These are phyloP conservation scores for Drosophila parabipectinata DNA, from an alignment of 1,140 invertebrate species.

Conservation along the genomic window DNA sequence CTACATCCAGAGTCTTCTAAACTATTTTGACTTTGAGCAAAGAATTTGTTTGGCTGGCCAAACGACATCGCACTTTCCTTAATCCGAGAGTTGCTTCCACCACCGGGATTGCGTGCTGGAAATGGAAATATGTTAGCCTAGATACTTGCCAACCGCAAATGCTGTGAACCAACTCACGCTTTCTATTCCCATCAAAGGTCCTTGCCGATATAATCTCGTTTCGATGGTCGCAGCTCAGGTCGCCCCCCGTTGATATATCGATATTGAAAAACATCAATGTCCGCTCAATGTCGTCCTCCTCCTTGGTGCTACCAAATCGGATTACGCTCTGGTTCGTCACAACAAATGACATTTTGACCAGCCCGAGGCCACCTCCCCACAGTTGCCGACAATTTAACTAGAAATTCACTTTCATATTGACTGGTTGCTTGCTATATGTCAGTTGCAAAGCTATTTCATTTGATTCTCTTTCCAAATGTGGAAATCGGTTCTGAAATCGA, in stretches of 20 bases:
- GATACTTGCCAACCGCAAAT: not conserved
- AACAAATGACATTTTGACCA: constrained; percentile 44
- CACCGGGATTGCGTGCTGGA: constrained; percentile 46
- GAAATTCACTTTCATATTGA: constrained; percentile 30
- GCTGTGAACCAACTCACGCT: constrained; percentile 39
- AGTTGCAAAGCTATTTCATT: constrained; percentile 1
- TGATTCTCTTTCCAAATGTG: constrained; percentile 7
- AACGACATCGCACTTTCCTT: constrained; percentile 12
- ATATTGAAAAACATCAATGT: constrained; percentile 59
- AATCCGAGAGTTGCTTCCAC: constrained; percentile 24
- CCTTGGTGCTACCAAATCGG: constrained; percentile 15
- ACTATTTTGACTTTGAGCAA: constrained; percentile 16
- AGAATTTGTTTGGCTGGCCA: constrained; percentile 44
- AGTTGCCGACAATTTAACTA: constrained; percentile 13
- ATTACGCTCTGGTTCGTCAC: constrained; percentile 36
- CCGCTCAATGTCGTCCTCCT: constrained; percentile 13
- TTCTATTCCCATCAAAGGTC: not conserved
- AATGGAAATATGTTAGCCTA: not conserved
- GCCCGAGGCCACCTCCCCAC: constrained; percentile 9
- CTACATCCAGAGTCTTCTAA: not conserved
- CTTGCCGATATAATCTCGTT: constrained; percentile 7
- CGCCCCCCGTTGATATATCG: constrained; percentile 33
- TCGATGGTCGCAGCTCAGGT: constrained; percentile 10
- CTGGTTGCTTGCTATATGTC: constrained; percentile 6
- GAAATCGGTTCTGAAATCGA: not conserved